Evolutionary conservation across 2,888 invertebrate species (phyloP), one percentile per base, ranked within the genome.

Genomic region (Empis livida): DNA sequence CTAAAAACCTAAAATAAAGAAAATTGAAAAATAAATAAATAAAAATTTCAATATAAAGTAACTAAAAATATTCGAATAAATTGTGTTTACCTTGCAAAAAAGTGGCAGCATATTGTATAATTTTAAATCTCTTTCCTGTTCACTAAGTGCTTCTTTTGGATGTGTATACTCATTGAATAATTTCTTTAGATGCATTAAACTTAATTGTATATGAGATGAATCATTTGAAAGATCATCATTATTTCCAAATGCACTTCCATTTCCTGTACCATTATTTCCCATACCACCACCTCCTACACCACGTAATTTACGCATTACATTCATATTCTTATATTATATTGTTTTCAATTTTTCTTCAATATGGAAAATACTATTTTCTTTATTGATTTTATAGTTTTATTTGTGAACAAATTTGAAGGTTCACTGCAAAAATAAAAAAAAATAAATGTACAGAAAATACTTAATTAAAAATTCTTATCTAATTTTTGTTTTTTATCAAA

Each of bases 31-130:
- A 6, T 32, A n/a, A n/a, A n/a, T n/a, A n/a, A n/a, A n/a, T n/a
- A n/a, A n/a, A n/a, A n/a, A n/a, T n/a, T n/a, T n/a, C n/a, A n/a
- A n/a, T n/a, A n/a, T n/a, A n/a, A 32, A 32, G 13, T 27, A 27
- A 6, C 9, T 27, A 9, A 27, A 27, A 8, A 27, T 8, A 8
- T 27, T 27, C 2, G 9, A 27, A 27, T 8, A 8, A 9, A 27
- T 27, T 8, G 2, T 31, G 51, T 59, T 60, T 74, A 93, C 94
- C 81, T 95, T 96, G 74, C 94, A 95, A 73, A 97, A 97, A 37
- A 97, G 75, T 47, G 97, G 97, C 64, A 99, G 75, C 92, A 99
- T 94, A 68, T 92, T 93, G 71, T 95, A 95, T 13, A 97, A 76
- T 69, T 93, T 92, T 62, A 88, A 88, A 71, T 96, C 94, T 61